Evolutionary conservation across 2,797 vertebrate species (phyloP).

Genomic region (Lates japonicus): DNA sequence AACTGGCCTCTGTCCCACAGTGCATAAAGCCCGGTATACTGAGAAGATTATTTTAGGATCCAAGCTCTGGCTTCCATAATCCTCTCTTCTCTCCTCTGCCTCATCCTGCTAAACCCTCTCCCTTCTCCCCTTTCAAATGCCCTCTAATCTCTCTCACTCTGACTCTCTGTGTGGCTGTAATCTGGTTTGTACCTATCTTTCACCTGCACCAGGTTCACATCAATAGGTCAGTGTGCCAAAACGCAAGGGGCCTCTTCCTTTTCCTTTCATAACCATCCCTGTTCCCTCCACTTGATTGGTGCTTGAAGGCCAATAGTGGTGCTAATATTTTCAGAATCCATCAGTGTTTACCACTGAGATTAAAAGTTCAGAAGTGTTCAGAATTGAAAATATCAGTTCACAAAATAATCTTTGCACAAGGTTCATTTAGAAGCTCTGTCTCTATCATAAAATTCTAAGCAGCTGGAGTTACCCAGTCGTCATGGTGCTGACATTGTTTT

Average conservation of each 20-base stretch:
- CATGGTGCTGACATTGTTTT: neutral
- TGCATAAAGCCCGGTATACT: slow-evolving; percentile 76
- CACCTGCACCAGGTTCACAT: slow-evolving; percentile 65
- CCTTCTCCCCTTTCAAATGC: slow-evolving; percentile 84
- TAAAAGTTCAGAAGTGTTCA: neutral
- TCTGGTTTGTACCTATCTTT: slow-evolving; percentile 80
- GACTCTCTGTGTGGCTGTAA: slow-evolving; percentile 74
- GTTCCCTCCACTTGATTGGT: neutral
- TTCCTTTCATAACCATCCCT: neutral
- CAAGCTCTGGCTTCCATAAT: slow-evolving; percentile 83
- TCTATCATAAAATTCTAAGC: neutral
- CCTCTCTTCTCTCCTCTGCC: slow-evolving; percentile 81
- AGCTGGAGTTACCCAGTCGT: neutral
- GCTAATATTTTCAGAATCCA: neutral
- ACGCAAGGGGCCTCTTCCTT: slow-evolving; percentile 1
- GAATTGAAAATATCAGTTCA: neutral
- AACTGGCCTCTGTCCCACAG: slow-evolving; percentile 54
- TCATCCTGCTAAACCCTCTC: slow-evolving; percentile 85
- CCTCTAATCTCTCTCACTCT: slow-evolving; percentile 80
- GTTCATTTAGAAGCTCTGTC: neutral
- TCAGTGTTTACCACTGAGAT: neutral
- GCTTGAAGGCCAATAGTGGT: neutral
- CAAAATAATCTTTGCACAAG: neutral
- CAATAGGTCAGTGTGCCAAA: slow-evolving; percentile 74
- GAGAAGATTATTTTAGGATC: slow-evolving; percentile 88